Conservation (phyloP, 2,113 vertebrate species). For the pig (Sus scrofa) region T2T-Sscrofa CM000824.6:87786501-87787000, state of each 20-base stretch:
- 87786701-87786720: neutral
- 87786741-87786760: neutral
- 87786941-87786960: no score
- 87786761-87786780: neutral
- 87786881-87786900: no score
- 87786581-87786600: neutral
- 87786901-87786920: no score
- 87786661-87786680: neutral
- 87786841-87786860: neutral
- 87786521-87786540: neutral
- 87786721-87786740: neutral
- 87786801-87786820: rapidly evolving
- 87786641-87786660: neutral
- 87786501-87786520: neutral
- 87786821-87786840: neutral
- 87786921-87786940: no score
- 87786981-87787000: no score
- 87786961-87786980: no score
- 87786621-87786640: neutral
- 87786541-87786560: neutral
- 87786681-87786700: neutral
- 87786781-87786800: neutral
- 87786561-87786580: neutral
- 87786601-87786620: neutral
- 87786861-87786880: neutral